Evolutionary conservation across 2,113 vertebrate species (phyloP).

Genomic region (Trichomycterus rosablanca): DNA sequence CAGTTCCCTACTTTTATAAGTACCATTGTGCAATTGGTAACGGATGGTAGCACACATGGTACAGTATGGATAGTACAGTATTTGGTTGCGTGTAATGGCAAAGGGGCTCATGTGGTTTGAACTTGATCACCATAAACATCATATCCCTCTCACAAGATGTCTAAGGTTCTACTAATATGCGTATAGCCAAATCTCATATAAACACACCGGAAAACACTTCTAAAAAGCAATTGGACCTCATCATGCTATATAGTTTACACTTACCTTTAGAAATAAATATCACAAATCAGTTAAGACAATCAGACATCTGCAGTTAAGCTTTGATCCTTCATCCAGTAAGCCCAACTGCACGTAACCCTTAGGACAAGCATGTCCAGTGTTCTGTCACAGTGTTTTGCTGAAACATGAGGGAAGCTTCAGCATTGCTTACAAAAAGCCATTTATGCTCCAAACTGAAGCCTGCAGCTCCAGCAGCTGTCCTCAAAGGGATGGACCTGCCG

Average conservation of each 20-base stretch:
- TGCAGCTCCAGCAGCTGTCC: conserved; percentile 13
- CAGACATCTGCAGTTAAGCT: neutral
- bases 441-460: conserved; percentile 10
- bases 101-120: too few relatives aligned
- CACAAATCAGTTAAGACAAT: neutral
- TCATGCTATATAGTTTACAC: too few relatives aligned
- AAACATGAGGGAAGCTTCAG: conserved; percentile 1
- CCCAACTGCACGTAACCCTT: neutral
- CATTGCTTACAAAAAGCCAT: conserved; percentile 33
- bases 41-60: too few relatives aligned
- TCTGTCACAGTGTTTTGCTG: conserved; percentile 14
- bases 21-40: too few relatives aligned
- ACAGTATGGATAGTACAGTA: too few relatives aligned
- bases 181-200: neutral
- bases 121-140: conserved; percentile 9
- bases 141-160: neutral
- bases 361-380: neutral
- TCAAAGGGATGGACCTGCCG: conserved; percentile 26
- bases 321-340: neutral
- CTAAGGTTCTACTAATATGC: conserved; percentile 8
- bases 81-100: too few relatives aligned
- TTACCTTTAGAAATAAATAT: too few relatives aligned
- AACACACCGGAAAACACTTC: too few relatives aligned
- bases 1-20: too few relatives aligned
- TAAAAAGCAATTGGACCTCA: neutral